Evolutionary conservation across 2,888 invertebrate species (phyloP).

Genomic region (Criorhina ranunculi): DNA sequence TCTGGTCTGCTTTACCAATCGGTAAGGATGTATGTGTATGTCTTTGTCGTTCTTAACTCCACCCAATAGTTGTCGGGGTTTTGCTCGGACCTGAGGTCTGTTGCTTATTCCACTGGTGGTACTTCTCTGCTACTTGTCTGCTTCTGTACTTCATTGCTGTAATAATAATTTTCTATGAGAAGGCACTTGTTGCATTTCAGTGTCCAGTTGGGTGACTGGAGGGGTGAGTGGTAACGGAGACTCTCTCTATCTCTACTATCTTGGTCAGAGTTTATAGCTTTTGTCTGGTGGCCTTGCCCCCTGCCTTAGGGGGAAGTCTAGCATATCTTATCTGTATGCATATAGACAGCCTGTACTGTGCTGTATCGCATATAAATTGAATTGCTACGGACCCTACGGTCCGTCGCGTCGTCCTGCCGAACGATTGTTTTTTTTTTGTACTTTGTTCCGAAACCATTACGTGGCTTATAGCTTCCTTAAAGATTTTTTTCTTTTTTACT

Average conservation of each 20-base stretch:
- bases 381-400: constrained; percentile 61
- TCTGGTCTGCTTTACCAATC: background rate
- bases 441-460: constrained; percentile 45
- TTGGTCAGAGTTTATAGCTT: constrained; percentile 68
- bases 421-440: constrained; percentile 45
- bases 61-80: background rate
- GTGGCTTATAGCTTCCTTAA: constrained; percentile 44
- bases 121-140: constrained; percentile 6
- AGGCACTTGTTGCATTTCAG: constrained; percentile 72
- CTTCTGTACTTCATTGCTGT: constrained; percentile 54
- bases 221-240: constrained; percentile 2
- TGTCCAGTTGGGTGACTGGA: constrained; percentile 43
- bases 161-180: constrained; percentile 69
- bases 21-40: background rate
- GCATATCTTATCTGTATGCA: constrained; percentile 48
- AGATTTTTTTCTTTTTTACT: constrained; percentile 11
- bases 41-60: constrained; percentile 23
- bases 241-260: constrained; percentile 35
- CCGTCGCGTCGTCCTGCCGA: constrained; percentile 29
- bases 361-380: constrained; percentile 71
- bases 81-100: constrained; percentile 27
- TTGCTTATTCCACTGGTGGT: constrained; percentile 46
- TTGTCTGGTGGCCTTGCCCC: constrained; percentile 63
- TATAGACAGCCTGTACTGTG: constrained; percentile 29
- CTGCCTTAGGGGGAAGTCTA: constrained; percentile 61